Conservation (phyloP, 2,797 vertebrate genomes). For the Dryobates pubescens region DNA sequence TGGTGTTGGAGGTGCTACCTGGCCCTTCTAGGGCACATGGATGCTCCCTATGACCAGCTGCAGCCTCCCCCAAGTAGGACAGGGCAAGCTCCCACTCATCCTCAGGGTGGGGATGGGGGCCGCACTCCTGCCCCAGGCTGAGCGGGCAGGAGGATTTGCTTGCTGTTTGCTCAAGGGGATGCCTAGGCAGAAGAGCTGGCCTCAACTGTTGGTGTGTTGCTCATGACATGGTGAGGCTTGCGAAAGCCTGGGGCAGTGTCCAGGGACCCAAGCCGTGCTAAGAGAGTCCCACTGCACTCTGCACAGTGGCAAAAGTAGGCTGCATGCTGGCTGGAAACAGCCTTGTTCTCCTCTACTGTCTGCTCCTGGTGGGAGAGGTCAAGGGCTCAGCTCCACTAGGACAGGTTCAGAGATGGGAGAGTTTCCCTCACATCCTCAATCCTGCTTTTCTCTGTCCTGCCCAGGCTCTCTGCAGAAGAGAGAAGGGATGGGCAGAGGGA, state of each 20-base stretch:
- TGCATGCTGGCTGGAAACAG: fast-evolving
- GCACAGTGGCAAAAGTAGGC: neutral
- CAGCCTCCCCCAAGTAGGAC: fast-evolving
- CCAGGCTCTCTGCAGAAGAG: neutral
- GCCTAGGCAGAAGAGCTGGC: neutral
- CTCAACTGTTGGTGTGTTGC: fast-evolving
- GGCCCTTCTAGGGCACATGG: fast-evolving
- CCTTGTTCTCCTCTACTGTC: fast-evolving
- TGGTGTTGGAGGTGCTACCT: neutral
- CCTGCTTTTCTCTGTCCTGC: neutral
- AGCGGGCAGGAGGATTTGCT: neutral
- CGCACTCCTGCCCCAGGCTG: neutral
- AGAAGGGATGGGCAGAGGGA: neutral
- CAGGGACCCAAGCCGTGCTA: fast-evolving
- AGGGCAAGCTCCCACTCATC: neutral
- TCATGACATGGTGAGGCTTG: fast-evolving
- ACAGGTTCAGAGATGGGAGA: neutral
- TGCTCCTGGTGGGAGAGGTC: neutral
- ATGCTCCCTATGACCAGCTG: neutral
- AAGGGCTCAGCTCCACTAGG: neutral
- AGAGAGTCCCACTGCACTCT: fast-evolving
- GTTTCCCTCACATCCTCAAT: neutral
- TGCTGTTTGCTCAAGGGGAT: fast-evolving
- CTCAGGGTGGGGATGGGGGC: neutral
- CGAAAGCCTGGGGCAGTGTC: neutral